Base-by-base conservation (phyloP, 2,113 vertebrate species). In the Oenanthe oenanthe region DNA sequence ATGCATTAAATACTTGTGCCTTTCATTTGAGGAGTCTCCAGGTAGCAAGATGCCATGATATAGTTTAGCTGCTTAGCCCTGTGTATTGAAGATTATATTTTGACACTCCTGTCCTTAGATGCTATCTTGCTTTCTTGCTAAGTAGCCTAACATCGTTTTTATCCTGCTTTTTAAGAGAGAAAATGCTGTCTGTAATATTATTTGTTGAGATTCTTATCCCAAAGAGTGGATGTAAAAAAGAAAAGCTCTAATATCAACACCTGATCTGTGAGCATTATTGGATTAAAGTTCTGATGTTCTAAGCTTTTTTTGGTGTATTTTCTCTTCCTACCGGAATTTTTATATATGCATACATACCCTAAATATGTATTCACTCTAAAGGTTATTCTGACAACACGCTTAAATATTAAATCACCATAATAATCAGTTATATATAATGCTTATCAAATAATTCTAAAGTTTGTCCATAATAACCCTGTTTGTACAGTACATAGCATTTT, bases 391-490 rank as follows among this genome's bases (percentile, higher is more conserved):
- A 84, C 24, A 92, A 62, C 16, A 48, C 47, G 38, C 54, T 92
- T 91, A 94, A 94, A 71, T 76, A 76, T 81, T 72, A 88, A 95
- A 92, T 96, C 56, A 78, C 58, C 32, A 31, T 84, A 83, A 75
- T 38, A 50, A 79, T 96, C 76, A 67, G 15, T 94, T 84, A 12
- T 16, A 53, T 76, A 47, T 83, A 89, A 85, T 74, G 51, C 40
- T 94, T 74, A 19, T 17, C 18, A 56, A n/a, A 75, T 51, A 57
- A 45, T 86, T 86, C 89, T 62, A 34, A 24, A 91, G 32, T 85
- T 36, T 92, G 81, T 75, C 89, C 63, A 4, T 81, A 78, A 80
- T 48, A 56, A 32, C 54, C 18, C 42, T 40, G 1, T 79, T 67
- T 45, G 66, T 85, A 17, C 29, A 68, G 4, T 74, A 25, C 45